Evolutionary conservation across 2,797 vertebrate species (phyloP).

Genomic region (Cuculus canorus): DNA sequence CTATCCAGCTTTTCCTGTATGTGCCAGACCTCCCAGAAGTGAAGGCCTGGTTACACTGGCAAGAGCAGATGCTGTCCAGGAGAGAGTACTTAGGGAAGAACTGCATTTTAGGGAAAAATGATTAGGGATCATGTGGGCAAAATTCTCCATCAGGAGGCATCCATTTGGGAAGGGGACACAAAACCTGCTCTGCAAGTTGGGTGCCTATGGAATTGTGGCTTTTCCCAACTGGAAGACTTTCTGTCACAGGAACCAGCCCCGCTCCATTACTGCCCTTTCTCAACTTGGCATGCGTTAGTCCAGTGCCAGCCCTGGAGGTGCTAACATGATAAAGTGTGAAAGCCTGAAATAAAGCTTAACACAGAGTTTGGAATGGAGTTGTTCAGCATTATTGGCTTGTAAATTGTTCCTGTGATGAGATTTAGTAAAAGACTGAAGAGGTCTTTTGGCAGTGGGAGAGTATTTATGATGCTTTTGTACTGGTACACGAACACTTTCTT

Average conservation of each 20-base stretch:
- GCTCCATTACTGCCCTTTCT: neutral
- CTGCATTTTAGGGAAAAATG: neutral
- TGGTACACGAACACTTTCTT: neutral
- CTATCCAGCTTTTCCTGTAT: neutral
- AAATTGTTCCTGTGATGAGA: slow-evolving; percentile 54
- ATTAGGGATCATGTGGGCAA: neutral
- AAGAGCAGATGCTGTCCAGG: neutral
- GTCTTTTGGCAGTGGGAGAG: slow-evolving; percentile 33
- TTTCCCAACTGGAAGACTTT: neutral
- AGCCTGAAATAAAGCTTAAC: slow-evolving; percentile 54
- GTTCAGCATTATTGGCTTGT: slow-evolving; percentile 53
- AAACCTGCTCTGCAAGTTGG: neutral
- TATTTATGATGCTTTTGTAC: slow-evolving; percentile 53
- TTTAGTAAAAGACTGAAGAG: slow-evolving; percentile 53
- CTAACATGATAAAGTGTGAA: neutral
- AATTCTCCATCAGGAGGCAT: neutral
- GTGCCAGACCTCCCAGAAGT: neutral
- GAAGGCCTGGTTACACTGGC: neutral
- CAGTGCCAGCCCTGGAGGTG: neutral
- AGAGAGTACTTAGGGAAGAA: neutral
- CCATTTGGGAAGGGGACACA: neutral
- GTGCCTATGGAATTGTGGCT: neutral
- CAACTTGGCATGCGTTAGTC: neutral
- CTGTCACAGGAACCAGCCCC: neutral
- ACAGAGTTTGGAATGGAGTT: neutral